A percentile compares a stretch with the other conserved stretches of the same genome.
These are phyloP conservation scores for Cerceris rybyensis DNA, from an alignment of 2,888 invertebrate species.

Conservation along the genomic window DNA sequence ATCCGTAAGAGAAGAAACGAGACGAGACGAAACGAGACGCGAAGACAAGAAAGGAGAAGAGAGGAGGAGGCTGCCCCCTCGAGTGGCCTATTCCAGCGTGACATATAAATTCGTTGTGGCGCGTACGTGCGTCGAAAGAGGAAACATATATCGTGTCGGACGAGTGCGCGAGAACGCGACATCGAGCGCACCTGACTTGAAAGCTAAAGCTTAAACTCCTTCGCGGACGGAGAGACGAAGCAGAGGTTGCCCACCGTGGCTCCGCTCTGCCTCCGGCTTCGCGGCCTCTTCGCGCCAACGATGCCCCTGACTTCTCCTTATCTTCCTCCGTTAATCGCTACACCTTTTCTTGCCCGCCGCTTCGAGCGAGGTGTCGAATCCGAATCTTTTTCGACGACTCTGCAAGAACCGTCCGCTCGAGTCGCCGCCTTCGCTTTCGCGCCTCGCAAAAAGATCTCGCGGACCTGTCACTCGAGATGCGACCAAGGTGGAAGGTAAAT, in stretches of 20 bases:
- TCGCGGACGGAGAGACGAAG: slow-evolving; percentile 8
- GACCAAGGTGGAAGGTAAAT: too few species aligned
- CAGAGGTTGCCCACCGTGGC: too few species aligned
- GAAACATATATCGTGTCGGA: slow-evolving; percentile 72
- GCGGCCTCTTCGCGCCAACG: too few species aligned
- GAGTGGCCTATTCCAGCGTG: slow-evolving; percentile 68
- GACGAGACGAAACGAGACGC: slow-evolving; percentile 24
- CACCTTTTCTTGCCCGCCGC: slow-evolving; percentile 57
- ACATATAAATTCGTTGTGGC: slow-evolving; percentile 74
- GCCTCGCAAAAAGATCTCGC: not conserved
- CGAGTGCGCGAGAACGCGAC: slow-evolving; percentile 72
- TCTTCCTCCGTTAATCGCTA: slow-evolving; percentile 61
- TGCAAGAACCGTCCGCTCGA: slow-evolving; percentile 18
- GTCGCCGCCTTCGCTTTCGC: not conserved
- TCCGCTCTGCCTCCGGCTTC: too few species aligned
- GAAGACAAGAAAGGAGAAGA: slow-evolving; percentile 28
- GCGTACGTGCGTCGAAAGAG: slow-evolving; percentile 74
- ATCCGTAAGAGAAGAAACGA: slow-evolving; percentile 62
- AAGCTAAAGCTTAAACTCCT: slow-evolving; percentile 70
- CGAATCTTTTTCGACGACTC: slow-evolving; percentile 46
- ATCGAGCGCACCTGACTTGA: slow-evolving; percentile 77
- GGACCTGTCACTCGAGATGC: too few species aligned
- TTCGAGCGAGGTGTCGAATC: slow-evolving; percentile 62
- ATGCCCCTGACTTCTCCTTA: slow-evolving; percentile 39
- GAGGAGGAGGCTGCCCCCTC: slow-evolving; percentile 50